A percentile compares a stretch with the other conserved stretches of the same genome.
These are phyloP conservation scores for Phylloscopus trochilus DNA, from an alignment of 2,113 vertebrate genomes.

Conservation along the genomic window DNA sequence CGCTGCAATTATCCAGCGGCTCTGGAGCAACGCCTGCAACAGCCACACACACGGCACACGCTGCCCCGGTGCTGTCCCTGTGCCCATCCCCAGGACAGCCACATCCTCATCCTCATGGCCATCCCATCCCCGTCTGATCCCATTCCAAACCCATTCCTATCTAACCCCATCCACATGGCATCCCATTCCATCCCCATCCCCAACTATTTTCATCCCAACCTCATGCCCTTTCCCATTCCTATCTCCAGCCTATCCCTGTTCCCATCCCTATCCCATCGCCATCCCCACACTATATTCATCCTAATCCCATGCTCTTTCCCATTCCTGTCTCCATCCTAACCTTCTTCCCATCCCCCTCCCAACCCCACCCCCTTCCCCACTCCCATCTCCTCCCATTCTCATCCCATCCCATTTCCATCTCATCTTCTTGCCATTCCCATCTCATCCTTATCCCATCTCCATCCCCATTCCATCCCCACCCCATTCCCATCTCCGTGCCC, in stretches of 20 bases:
- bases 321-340: too few relatives aligned
- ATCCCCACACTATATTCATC: neutral
- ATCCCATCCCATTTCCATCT: too few relatives aligned
- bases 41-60: slow-evolving; percentile 59
- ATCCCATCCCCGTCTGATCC: neutral
- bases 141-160: neutral
- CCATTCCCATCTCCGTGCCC: neutral
- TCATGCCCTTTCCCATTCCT: too few relatives aligned
- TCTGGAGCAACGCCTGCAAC: slow-evolving; percentile 72
- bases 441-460: fast-evolving
- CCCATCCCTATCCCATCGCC: too few relatives aligned
- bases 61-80: neutral
- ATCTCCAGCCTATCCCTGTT: too few relatives aligned
- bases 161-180: neutral
- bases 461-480: neutral
- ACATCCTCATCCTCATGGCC: neutral
- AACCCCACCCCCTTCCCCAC: too few relatives aligned
- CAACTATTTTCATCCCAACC: too few relatives aligned
- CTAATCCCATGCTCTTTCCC: neutral
- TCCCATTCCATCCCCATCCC: neutral
- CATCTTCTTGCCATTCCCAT: neutral
- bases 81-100: neutral
- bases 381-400: too few relatives aligned
- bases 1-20: slow-evolving; percentile 74
- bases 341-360: neutral